Percentiles rank a stretch among this genome's conserved stretches.
These are phyloP conservation scores for Oreochromis spilurus DNA, from an alignment of 2,113 vertebrate species.

Conservation along the genomic window DNA sequence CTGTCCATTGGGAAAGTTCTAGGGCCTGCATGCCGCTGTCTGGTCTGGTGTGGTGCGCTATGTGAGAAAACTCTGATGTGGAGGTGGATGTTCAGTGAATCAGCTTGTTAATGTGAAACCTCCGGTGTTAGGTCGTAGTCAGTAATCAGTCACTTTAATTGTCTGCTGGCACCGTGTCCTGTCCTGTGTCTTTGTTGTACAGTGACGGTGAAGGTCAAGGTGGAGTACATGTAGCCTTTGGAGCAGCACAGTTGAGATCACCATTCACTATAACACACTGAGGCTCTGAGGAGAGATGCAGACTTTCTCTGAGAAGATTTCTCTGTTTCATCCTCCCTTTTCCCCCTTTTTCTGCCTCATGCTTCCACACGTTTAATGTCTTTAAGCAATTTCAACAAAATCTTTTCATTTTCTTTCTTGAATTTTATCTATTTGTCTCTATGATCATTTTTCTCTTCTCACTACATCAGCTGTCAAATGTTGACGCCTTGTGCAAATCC, in stretches of 20 bases:
- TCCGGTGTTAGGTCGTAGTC: neutral
- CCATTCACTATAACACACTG: neutral
- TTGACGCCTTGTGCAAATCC: neutral
- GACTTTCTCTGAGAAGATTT: neutral
- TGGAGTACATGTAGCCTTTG: neutral
- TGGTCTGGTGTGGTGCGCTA: neutral
- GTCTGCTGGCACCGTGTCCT: neutral
- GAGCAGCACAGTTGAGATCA: neutral
- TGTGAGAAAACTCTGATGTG: neutral
- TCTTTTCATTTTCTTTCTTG: neutral
- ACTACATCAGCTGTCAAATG: neutral
- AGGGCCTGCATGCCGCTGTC: no score
- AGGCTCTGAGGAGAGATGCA: rapidly evolving
- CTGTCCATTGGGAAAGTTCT: neutral
- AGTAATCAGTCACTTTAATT: neutral
- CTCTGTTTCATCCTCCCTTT: neutral
- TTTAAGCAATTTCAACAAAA: neutral
- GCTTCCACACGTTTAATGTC: neutral
- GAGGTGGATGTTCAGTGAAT: neutral
- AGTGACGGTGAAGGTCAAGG: neutral
- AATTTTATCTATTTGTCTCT: neutral
- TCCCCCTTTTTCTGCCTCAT: neutral
- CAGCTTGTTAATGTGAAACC: neutral
- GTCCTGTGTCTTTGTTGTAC: neutral
- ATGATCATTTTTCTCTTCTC: neutral